Evolutionary conservation across 2,113 vertebrate genomes (phyloP).

Genomic region (Ardeotis arabs): DNA sequence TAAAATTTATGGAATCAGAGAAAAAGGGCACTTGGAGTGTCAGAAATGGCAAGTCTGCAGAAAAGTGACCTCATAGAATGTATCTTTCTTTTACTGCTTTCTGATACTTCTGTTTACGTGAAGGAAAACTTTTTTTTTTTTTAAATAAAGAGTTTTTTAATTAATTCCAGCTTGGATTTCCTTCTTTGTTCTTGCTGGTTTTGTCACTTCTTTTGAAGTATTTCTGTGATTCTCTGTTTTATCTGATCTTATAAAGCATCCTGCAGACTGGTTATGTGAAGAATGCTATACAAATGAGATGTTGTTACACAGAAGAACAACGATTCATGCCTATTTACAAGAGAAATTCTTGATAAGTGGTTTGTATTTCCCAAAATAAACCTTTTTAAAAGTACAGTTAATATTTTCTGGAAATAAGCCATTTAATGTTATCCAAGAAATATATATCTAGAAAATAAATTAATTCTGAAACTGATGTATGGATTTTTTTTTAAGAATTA

Average conservation of each 20-base stretch:
- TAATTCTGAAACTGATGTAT: not conserved
- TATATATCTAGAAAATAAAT: not conserved
- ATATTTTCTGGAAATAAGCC: not conserved
- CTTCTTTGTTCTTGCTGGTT: not conserved
- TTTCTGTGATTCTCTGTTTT: not conserved
- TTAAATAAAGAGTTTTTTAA: not conserved
- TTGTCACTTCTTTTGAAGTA: not conserved
- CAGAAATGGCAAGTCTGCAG: not conserved
- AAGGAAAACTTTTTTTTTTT: not conserved
- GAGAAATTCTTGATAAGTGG: not conserved
- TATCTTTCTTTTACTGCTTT: not conserved
- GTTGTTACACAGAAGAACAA: not conserved
- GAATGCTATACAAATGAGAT: not conserved
- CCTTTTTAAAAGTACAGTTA: not conserved
- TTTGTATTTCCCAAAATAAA: not conserved
- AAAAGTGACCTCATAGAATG: not conserved
- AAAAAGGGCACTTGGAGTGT: not conserved
- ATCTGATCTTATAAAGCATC: not conserved
- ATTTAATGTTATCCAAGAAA: not conserved
- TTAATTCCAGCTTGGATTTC: not conserved
- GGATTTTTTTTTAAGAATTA: too few relatives aligned
- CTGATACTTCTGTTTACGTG: not conserved
- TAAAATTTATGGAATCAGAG: not conserved
- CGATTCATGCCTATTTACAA: not conserved
- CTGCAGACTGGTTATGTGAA: not conserved